Conservation (phyloP, 2,888 invertebrate species). For the Chromoteleia sp. region DNA sequence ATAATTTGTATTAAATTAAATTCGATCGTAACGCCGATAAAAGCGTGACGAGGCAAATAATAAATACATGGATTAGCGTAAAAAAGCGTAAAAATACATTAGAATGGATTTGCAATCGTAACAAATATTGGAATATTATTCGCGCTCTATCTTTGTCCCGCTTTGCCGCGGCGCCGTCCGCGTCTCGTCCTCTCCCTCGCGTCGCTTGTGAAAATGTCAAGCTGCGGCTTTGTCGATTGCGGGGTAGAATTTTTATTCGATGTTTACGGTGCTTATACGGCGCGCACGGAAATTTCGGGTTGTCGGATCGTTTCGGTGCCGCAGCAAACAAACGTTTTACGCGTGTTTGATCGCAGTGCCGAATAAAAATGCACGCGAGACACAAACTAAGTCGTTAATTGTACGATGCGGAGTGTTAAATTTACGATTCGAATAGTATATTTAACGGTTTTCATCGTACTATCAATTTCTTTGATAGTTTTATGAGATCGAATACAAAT, state of each 20-base stretch:
- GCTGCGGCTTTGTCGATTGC: conserved; percentile 67
- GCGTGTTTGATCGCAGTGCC: conserved; percentile 59
- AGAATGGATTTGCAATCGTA: conserved; percentile 57
- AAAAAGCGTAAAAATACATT: conserved; percentile 51
- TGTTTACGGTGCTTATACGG: conserved; percentile 66
- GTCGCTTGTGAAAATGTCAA: conserved; percentile 57
- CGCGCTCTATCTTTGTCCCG: conserved; percentile 9
- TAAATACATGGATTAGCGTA: conserved; percentile 54
- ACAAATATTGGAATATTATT: conserved; percentile 64
- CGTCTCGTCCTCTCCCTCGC: conserved; percentile 7
- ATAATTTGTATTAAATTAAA: conserved; percentile 53
- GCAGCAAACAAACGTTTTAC: conserved; percentile 67
- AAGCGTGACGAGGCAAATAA: conserved; percentile 54
- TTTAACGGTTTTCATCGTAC: neutral
- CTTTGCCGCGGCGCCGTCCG: neutral
- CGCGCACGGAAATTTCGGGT: conserved; percentile 52
- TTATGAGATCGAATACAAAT: neutral
- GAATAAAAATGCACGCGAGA: conserved; percentile 51
- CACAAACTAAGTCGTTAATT: conserved; percentile 35
- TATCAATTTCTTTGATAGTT: no score
- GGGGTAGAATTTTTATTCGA: conserved; percentile 65
- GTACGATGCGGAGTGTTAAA: conserved; percentile 19
- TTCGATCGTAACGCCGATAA: conserved; percentile 26
- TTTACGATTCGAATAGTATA: conserved; percentile 5
- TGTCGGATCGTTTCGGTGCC: conserved; percentile 62